phyloP scores from a whole-genome alignment of 1,140 invertebrate genomes.

The Bradynema listronoti region DNA sequence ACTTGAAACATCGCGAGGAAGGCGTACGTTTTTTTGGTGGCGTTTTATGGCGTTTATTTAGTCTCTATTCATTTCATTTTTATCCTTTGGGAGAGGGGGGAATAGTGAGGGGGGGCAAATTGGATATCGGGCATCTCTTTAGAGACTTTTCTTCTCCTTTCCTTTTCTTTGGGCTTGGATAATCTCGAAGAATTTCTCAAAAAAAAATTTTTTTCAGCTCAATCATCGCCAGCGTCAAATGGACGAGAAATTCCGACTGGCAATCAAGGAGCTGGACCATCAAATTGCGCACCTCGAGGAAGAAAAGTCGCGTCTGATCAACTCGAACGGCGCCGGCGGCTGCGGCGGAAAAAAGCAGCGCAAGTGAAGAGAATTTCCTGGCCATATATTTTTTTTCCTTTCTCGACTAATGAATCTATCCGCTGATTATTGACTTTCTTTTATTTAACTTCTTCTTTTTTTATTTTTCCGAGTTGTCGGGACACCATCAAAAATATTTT shows the following conservation, averaged over 20 bases:
- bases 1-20: conserved; percentile 48
- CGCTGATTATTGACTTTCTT: no score
- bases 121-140: background rate
- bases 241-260: no score
- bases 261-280: background rate
- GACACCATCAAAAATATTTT: no score
- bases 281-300: no score
- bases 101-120: background rate
- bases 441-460: no score
- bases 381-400: background rate
- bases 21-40: conserved; percentile 16
- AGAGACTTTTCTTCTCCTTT: no score
- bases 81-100: no score
- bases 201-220: conserved; percentile 16
- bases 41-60: no score
- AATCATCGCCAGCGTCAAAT: background rate
- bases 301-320: background rate
- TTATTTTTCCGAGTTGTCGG: no score
- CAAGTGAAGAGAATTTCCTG: background rate
- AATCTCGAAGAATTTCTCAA: conserved; percentile 1
- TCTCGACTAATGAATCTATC: background rate
- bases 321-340: background rate
- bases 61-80: no score
- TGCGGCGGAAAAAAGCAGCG: background rate
- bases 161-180: background rate